These are phyloP conservation scores for Alces alces DNA, from an alignment of 2,113 vertebrate species.

Conservation along the genomic window DNA sequence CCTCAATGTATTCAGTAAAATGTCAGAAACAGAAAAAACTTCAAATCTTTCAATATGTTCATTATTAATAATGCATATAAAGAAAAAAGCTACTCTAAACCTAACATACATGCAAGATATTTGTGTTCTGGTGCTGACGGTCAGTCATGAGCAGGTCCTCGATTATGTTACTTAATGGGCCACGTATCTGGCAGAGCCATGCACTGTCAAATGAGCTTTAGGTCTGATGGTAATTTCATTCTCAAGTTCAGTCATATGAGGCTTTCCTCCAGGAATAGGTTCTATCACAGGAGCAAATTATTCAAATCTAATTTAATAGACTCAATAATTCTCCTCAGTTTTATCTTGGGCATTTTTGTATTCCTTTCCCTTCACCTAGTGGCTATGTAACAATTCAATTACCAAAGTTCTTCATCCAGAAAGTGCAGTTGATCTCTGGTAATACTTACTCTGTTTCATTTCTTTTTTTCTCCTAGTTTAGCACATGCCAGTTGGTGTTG, in stretches of 20 bases:
- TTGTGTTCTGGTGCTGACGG: neutral
- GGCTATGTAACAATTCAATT: constrained; percentile 71
- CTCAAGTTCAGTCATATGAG: constrained; percentile 16
- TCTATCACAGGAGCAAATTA: constrained; percentile 46
- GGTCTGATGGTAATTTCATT: constrained; percentile 34
- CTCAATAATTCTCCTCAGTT: constrained; percentile 52
- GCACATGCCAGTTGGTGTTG: constrained; percentile 50
- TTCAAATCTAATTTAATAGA: constrained; percentile 66
- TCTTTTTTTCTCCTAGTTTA: constrained; percentile 42
- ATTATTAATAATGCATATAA: neutral
- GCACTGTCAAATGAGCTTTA: neutral
- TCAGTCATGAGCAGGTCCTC: neutral
- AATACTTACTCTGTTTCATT: constrained; percentile 57
- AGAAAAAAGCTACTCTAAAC: neutral
- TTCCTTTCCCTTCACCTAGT: constrained; percentile 52
- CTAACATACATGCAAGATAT: neutral
- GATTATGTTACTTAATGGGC: neutral
- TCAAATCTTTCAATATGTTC: neutral
- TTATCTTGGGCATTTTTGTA: constrained; percentile 56
- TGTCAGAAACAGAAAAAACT: neutral
- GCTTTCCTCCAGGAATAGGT: constrained; percentile 11
- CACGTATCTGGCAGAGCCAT: neutral
- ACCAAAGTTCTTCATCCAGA: constrained; percentile 67
- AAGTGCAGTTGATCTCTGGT: constrained; percentile 56
- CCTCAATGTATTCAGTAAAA: neutral